These are phyloP conservation scores for Lapara coniferarum DNA, from an alignment of 2,888 invertebrate species.

Conservation along the genomic window DNA sequence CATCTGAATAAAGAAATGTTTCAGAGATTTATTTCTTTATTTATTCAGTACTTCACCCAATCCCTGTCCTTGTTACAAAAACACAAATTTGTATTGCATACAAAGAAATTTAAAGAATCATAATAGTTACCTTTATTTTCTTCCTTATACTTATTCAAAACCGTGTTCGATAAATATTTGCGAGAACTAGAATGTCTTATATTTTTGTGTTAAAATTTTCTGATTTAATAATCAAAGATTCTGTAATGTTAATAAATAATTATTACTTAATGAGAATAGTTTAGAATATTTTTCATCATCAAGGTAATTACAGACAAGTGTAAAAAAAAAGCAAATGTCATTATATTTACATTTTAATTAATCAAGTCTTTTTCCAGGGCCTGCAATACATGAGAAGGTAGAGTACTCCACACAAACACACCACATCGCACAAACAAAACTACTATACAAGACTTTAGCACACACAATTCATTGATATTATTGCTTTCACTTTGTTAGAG, in stretches of 20 bases:
- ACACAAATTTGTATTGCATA: background rate
- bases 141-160: background rate
- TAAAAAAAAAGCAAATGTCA: background rate
- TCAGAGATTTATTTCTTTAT: conserved; percentile 67
- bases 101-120: background rate
- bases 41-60: conserved; percentile 52
- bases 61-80: conserved; percentile 39
- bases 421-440: background rate
- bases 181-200: background rate
- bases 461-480: background rate
- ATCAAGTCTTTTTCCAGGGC: conserved; percentile 61
- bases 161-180: background rate
- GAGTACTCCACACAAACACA: conserved; percentile 32
- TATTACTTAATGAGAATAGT: background rate
- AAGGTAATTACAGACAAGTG: no score
- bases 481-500: background rate
- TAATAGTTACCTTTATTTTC: background rate
- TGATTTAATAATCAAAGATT: background rate
- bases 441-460: background rate
- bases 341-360: conserved; percentile 29
- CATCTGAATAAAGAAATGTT: conserved; percentile 73
- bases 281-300: no score
- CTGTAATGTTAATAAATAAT: background rate
- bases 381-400: conserved; percentile 47
- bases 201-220: background rate